Conservation (phyloP, 2,113 vertebrate genomes). For the Gulo gulo region DNA sequence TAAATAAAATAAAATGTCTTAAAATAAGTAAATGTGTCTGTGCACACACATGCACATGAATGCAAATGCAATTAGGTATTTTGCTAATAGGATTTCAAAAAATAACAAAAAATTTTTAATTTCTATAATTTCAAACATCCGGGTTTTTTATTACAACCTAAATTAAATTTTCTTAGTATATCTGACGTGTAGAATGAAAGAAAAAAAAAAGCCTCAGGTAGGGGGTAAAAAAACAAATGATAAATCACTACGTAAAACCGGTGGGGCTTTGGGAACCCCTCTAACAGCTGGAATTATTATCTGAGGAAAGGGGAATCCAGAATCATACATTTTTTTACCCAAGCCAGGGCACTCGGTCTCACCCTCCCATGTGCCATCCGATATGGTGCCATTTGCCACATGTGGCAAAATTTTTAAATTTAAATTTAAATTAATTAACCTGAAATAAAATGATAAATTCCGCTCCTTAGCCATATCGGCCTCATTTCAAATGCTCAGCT, state of each 20-base stretch:
- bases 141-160: neutral
- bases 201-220: neutral
- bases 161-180: neutral
- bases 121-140: neutral
- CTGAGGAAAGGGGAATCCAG: neutral
- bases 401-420: neutral
- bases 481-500: neutral
- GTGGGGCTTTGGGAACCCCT: neutral
- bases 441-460: neutral
- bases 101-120: neutral
- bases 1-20: neutral
- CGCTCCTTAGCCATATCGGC: rapidly evolving
- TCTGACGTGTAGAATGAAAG: neutral
- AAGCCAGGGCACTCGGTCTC: neutral
- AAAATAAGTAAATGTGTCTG: neutral
- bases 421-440: neutral
- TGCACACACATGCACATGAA: too few relatives aligned
- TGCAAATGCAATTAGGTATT: neutral
- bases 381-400: neutral
- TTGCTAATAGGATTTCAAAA: neutral
- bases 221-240: neutral
- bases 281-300: neutral
- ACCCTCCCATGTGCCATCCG: neutral
- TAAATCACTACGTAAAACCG: neutral
- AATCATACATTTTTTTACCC: neutral